These are phyloP conservation scores for Ceratotherium simum DNA, from an alignment of 2,113 vertebrate species.

Conservation along the genomic window DNA sequence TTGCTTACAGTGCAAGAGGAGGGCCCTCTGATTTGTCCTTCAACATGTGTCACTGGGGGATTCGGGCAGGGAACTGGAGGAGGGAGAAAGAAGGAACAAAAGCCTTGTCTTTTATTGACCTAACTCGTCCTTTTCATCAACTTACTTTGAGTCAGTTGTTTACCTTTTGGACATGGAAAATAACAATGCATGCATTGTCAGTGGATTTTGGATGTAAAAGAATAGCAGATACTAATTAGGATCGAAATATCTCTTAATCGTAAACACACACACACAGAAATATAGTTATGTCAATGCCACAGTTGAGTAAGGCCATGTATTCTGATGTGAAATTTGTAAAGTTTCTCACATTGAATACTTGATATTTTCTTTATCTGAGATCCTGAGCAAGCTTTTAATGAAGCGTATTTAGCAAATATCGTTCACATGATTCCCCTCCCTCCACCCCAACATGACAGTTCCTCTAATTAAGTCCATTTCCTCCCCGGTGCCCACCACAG, in stretches of 20 bases:
- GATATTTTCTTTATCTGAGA: conserved; percentile 64
- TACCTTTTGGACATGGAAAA: conserved; percentile 1
- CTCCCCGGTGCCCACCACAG: background rate
- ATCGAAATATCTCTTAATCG: background rate
- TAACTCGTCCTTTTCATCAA: background rate
- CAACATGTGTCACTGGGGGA: background rate
- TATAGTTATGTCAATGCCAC: conserved; percentile 39
- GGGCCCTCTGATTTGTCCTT: background rate
- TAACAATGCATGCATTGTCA: background rate
- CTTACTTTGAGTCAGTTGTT: background rate
- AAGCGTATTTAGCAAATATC: conserved; percentile 9
- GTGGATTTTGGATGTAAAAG: background rate
- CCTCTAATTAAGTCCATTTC: conserved; percentile 44
- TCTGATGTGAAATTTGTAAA: conserved; percentile 64
- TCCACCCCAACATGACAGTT: background rate
- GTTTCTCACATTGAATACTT: conserved; percentile 58
- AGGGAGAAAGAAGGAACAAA: background rate
- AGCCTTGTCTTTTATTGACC: conserved; percentile 11
- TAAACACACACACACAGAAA: background rate
- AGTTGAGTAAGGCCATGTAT: conserved; percentile 54
- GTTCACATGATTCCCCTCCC: conserved; percentile 21
- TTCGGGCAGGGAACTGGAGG: rapidly evolving
- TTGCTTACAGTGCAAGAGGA: conserved; percentile 18
- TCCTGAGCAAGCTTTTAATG: conserved; percentile 52
- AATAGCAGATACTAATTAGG: conserved; percentile 6